Conservation (phyloP, 2,797 vertebrate species). For the Hapalemur alaotrensis region DNA sequence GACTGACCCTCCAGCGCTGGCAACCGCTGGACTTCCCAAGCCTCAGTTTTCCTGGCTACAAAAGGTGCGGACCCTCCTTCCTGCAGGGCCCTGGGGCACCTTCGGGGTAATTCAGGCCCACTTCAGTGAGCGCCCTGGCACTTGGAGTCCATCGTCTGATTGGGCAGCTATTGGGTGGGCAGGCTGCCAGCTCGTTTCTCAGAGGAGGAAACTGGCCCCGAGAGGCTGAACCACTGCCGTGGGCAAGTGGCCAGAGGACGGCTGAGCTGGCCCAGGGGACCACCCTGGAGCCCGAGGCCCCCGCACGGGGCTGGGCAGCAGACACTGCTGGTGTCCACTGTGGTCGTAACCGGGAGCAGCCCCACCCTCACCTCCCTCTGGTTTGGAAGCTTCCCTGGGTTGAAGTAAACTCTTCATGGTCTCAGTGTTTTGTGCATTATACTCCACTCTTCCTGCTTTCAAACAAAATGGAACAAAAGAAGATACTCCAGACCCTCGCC, state of each 20-base stretch:
- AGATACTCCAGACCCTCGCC: not conserved
- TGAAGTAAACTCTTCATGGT: not conserved
- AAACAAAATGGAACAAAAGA: not conserved
- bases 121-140: not conserved
- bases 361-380: not conserved
- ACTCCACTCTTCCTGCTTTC: not conserved
- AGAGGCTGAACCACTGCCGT: fast-evolving
- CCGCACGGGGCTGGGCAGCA: fast-evolving
- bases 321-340: fast-evolving
- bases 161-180: fast-evolving
- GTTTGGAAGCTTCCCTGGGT: not conserved
- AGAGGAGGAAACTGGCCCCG: not conserved
- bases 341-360: fast-evolving
- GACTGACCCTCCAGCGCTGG: not conserved
- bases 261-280: not conserved
- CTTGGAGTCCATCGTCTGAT: fast-evolving
- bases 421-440: not conserved
- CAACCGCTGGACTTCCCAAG: not conserved
- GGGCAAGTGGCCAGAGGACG: not conserved
- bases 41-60: not conserved
- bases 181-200: fast-evolving
- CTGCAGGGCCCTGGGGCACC: no score
- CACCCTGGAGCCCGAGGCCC: not conserved
- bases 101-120: fast-evolving
- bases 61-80: not conserved